Evolutionary conservation across 2,797 vertebrate genomes (phyloP).

Genomic region (Phalanger gymnotis): DNA sequence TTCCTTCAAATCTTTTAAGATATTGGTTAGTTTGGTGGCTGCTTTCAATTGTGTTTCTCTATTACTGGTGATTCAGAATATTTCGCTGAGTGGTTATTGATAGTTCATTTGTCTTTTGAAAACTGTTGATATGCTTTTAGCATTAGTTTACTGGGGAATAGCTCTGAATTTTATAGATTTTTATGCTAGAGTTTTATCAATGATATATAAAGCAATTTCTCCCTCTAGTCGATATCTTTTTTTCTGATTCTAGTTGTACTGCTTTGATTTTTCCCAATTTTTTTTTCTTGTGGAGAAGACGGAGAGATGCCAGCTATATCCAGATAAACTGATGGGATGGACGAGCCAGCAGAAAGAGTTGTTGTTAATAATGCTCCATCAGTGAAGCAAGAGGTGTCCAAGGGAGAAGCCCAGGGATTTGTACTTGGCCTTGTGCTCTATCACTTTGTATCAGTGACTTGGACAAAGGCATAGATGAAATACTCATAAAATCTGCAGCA

Average conservation of each 20-base stretch:
- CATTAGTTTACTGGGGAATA: background rate
- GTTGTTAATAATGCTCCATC: background rate
- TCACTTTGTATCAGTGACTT: background rate
- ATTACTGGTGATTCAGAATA: background rate
- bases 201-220: background rate
- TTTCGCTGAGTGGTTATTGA: background rate
- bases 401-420: background rate
- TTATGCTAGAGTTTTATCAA: background rate
- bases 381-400: background rate
- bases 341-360: background rate
- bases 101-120: background rate
- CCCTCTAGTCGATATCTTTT: background rate
- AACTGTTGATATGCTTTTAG: background rate
- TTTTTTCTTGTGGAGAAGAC: background rate
- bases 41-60: background rate
- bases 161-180: background rate
- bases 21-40: background rate
- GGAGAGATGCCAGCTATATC: background rate
- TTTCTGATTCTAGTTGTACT: background rate
- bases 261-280: background rate
- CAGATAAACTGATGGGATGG: background rate
- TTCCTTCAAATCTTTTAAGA: background rate
- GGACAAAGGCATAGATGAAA: background rate
- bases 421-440: background rate
- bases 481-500: background rate